Evolutionary conservation across 92 coral and sea anemone species (phyloP), one percentile per base, ranked within the genome.

Genomic region (Heteractis magnifica): DNA sequence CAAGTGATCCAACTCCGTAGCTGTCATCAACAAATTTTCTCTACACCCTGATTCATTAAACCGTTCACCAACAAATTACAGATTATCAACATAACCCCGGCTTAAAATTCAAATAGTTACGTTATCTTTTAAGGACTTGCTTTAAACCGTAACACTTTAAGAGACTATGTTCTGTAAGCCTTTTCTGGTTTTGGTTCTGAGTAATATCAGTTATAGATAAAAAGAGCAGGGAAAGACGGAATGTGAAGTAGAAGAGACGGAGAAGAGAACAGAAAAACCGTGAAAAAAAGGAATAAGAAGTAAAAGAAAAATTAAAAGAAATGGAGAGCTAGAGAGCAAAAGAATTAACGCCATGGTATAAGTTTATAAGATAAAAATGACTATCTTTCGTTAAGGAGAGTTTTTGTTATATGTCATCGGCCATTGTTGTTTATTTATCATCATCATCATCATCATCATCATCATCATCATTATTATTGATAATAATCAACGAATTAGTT

Each of bases 1-100:
- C 26, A 76, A 76, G 79, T 50, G 79, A 52, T 76, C 79, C 51
- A 50, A 50, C 16, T 62, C 2, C 51, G 48, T 68, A 20, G 73
- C 73, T 68, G 73, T 68, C 49, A 52, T 50, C 79, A 50, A 76
- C 16, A 76, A 68, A 8, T 0, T 26, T 68, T 20, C 10, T 15
- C 49, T 68, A 20, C 10, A 8, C 73, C 23, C 13, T 68, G 73
- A 68, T 68, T 68, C 16, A 26, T 5, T 62, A 14, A 68, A 68
- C 21, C 23, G 23, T 20, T 68, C 4, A 20, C 6, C 15, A 68
- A 68, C 73, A 68, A 68, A 18, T 6, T 26, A 20, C 49, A 6
- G 10, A 1, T 26, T 68, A 13, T 68, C 73, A 68, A 21, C 6
- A 68, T 8, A 68, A 68, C 9, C 9, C 13, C 58, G 13, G 4